Evolutionary conservation across 2,113 vertebrate genomes (phyloP).

Genomic region (Miniopterus natalensis): DNA sequence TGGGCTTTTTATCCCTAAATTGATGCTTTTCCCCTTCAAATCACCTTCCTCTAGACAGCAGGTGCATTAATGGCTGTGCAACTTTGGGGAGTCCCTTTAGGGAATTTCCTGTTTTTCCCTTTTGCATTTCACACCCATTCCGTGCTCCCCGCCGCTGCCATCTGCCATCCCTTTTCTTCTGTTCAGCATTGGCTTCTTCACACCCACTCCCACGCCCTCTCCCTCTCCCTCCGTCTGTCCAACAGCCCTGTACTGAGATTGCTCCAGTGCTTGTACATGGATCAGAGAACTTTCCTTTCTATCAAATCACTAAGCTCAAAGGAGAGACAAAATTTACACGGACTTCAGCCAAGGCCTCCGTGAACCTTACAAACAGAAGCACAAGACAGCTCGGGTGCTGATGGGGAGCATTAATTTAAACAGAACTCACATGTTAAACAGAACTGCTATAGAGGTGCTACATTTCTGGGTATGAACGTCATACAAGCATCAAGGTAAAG

Average conservation of each 20-base stretch:
- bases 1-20: constrained; percentile 56
- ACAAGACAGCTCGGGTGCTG: constrained; percentile 80
- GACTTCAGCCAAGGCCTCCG: constrained; percentile 68
- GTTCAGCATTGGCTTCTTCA: constrained; percentile 91
- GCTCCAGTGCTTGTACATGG: constrained; percentile 87
- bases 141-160: constrained; percentile 90
- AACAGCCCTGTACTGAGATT: constrained; percentile 88
- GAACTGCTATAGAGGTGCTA: constrained; percentile 65
- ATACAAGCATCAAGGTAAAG: constrained; percentile 83
- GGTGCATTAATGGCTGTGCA: constrained; percentile 87
- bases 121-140: constrained; percentile 91
- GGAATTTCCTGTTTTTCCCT: constrained; percentile 92
- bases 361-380: constrained; percentile 78
- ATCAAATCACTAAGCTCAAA: constrained; percentile 82
- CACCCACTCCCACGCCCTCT: constrained; percentile 92
- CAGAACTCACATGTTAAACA: constrained; percentile 70
- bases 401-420: constrained; percentile 79
- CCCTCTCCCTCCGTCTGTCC: constrained; percentile 90
- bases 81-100: constrained; percentile 92
- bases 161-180: constrained; percentile 91
- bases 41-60: constrained; percentile 83
- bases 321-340: constrained; percentile 80
- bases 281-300: constrained; percentile 77
- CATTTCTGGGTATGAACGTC: constrained; percentile 84
- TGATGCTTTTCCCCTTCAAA: constrained; percentile 71